phyloP scores from a whole-genome alignment of 1,140 invertebrate species.

The Daktulosphaira vitifoliae region DNA sequence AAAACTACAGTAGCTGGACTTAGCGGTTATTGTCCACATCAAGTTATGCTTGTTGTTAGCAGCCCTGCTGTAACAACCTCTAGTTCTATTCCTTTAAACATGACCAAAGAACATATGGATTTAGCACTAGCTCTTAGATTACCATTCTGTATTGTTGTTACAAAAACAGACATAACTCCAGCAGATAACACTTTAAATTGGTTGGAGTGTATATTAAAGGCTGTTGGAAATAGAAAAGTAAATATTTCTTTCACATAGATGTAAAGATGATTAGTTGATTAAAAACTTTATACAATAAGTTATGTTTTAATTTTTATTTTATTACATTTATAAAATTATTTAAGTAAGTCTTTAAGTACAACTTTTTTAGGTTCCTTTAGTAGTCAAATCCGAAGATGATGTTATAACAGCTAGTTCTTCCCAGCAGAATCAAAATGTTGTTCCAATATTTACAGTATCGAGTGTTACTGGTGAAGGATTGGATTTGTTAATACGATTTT shows the following conservation, averaged over 20 bases:
- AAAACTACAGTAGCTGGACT: slow-evolving; percentile 85
- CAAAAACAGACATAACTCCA: slow-evolving; percentile 72
- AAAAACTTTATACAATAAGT: not conserved
- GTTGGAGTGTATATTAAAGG: slow-evolving; percentile 54
- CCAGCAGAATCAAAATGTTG: slow-evolving; percentile 54
- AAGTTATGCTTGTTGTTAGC: slow-evolving; percentile 83
- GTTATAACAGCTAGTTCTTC: slow-evolving; percentile 58
- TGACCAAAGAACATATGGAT: slow-evolving; percentile 73
- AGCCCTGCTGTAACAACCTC: slow-evolving; percentile 56
- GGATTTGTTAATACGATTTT: slow-evolving; percentile 67
- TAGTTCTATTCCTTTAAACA: slow-evolving; percentile 39
- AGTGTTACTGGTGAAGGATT: slow-evolving; percentile 83
- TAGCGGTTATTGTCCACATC: slow-evolving; percentile 82
- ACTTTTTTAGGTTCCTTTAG: slow-evolving; percentile 53
- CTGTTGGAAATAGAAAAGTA: slow-evolving; percentile 55
- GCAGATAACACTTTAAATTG: slow-evolving; percentile 51
- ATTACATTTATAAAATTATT: not conserved
- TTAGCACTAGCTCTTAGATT: slow-evolving; percentile 75
- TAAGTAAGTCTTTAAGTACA: not conserved
- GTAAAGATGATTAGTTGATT: too few species aligned
- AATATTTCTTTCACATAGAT: slow-evolving; percentile 10
- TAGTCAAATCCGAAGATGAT: slow-evolving; percentile 56
- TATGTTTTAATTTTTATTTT: not conserved
- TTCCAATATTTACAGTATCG: slow-evolving; percentile 91
- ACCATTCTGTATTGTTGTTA: slow-evolving; percentile 82